Evolutionary conservation across 2,797 vertebrate genomes (phyloP), one percentile per base, ranked within the genome.

Genomic region (Onychomys leucogaster): DNA sequence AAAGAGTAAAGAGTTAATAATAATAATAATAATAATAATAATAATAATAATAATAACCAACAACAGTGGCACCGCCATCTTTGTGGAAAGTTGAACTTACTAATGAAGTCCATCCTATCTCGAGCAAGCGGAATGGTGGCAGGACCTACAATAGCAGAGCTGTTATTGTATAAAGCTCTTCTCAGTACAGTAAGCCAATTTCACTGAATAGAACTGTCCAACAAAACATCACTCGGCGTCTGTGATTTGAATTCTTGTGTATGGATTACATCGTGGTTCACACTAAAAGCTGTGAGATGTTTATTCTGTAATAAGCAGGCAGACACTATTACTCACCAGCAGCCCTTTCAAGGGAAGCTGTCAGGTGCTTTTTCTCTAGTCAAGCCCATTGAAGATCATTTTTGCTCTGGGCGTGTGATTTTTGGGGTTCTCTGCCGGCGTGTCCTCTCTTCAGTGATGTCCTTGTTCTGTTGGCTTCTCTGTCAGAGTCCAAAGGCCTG

Each of bases 361-460:
- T 46, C 17, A 49, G 29, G 1, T 14, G 61, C 76, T 96, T 99
- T 99, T 87, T 99, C 99, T 41, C 29, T 98, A 19, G 99, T 99
- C 97, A 97, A 99, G 98, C 90, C 99, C 99, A 34, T 97, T 94
- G 89, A 99, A 99, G 96, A 99, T 98, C 99, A 99, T 99, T 98
- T 99, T 99, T 97, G 99, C 99, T 84, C 99, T 99, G 34, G 99
- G 99, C 97, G 99, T 99, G 98, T 99, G 99, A 97, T 99, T 99
- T 98, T 99, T 99, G 27, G 99, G 99, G 86, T 99, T 99, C 41
- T 49, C 63, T 41, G 11, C 23, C 61, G 84, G 43, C 3, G 21
- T 49, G 61, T 67, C 29, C 32, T 34, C 61, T n/a, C 19, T 59
- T 41, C 43, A 93, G 95, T 98, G 92, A 99, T 99, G 89, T 99